phyloP scores from a whole-genome alignment of 2,113 vertebrate genomes.

The Neoarius graeffei region DNA sequence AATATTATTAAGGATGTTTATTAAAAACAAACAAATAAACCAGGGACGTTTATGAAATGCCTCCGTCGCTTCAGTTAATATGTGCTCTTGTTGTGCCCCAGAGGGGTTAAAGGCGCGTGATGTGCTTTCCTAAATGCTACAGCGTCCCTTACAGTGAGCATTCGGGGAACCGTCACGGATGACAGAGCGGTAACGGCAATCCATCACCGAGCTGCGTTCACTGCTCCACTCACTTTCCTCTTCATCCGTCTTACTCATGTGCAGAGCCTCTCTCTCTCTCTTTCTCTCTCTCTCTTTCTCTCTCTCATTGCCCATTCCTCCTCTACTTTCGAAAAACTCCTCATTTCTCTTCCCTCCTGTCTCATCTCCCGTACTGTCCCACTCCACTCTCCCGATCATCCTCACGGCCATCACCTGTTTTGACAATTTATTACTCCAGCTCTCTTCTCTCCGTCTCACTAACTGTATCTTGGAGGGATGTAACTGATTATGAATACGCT shows the following conservation, averaged over 20 bases:
- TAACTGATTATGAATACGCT: not conserved
- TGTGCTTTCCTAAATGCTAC: not conserved
- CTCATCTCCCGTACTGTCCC: slow-evolving; percentile 19
- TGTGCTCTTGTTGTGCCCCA: not conserved
- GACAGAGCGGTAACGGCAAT: slow-evolving; percentile 42
- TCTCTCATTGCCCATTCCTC: not conserved
- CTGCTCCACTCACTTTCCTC: slow-evolving; percentile 32
- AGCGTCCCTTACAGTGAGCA: not conserved
- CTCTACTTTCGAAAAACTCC: slow-evolving; percentile 16
- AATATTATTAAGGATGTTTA: too few relatives aligned
- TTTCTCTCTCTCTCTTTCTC: not conserved
- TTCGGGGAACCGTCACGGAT: slow-evolving; percentile 4
- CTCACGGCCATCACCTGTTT: slow-evolving; percentile 11
- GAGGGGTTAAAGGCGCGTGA: not conserved
- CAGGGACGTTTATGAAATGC: not conserved
- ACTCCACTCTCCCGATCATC: slow-evolving; percentile 6
- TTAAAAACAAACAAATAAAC: not conserved
- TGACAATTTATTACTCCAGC: slow-evolving; percentile 33
- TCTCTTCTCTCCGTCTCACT: slow-evolving; percentile 15
- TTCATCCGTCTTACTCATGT: slow-evolving; percentile 37
- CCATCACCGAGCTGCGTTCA: slow-evolving; percentile 35
- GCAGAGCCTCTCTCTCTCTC: slow-evolving; percentile 1
- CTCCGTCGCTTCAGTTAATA: not conserved
- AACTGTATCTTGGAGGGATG: slow-evolving; percentile 16
- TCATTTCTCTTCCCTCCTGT: slow-evolving; percentile 1